Percentiles rank a stretch among this genome's conserved stretches.
Conservation (phyloP, 1,140 invertebrate genomes). For the Physella acuta region DNA sequence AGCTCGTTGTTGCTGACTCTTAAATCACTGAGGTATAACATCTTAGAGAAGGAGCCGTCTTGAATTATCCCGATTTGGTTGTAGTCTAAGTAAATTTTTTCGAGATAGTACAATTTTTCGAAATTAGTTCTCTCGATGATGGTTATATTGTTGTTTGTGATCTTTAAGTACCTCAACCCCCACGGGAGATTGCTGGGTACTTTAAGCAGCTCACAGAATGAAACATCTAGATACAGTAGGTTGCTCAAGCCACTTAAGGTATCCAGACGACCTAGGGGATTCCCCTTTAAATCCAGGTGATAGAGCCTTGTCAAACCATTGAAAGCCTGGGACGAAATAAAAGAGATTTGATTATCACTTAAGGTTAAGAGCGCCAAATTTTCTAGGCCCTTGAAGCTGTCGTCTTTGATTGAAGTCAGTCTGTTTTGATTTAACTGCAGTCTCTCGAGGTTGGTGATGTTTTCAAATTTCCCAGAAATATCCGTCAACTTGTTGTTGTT, state of each 20-base stretch:
- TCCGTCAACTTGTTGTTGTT: constrained; percentile 64
- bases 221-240: constrained; percentile 72
- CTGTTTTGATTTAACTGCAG: constrained; percentile 74
- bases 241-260: constrained; percentile 24
- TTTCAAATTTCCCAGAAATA: constrained; percentile 54
- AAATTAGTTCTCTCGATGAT: constrained; percentile 72
- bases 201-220: constrained; percentile 73
- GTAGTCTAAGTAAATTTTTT: constrained; percentile 75
- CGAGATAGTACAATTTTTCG: constrained; percentile 63
- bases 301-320: constrained; percentile 75
- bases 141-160: constrained; percentile 57
- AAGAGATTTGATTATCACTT: constrained; percentile 74
- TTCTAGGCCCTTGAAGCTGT: constrained; percentile 67
- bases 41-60: constrained; percentile 77
- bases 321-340: constrained; percentile 72
- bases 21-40: constrained; percentile 66
- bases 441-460: constrained; percentile 67
- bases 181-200: constrained; percentile 82
- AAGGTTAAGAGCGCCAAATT: constrained; percentile 78
- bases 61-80: constrained; percentile 62
- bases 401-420: constrained; percentile 64
- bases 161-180: constrained; percentile 75
- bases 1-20: constrained; percentile 55
- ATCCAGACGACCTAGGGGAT: constrained; percentile 48
- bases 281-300: constrained; percentile 68